Conservation (phyloP, 1,140 invertebrate species). For the Drosophila biarmipes region DNA sequence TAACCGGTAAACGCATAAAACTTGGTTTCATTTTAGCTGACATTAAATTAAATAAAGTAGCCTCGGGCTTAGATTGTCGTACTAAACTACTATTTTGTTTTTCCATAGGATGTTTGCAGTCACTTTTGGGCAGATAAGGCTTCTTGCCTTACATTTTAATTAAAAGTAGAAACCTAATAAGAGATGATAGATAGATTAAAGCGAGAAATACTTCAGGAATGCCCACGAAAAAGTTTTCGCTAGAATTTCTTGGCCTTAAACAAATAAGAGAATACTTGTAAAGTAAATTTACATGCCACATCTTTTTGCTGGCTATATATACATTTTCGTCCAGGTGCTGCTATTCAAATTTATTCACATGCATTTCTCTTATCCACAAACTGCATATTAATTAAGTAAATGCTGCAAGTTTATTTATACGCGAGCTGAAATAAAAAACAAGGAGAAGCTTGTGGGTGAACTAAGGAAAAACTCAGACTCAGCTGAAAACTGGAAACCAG, state of each 20-base stretch:
- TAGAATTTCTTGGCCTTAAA: slow-evolving; percentile 13
- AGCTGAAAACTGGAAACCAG: neutral
- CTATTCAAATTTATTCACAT: slow-evolving; percentile 31
- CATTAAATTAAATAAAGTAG: neutral
- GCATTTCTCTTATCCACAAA: slow-evolving; percentile 34
- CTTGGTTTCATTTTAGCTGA: neutral
- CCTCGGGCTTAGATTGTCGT: neutral
- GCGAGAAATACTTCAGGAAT: slow-evolving; percentile 10
- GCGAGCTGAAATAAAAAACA: neutral
- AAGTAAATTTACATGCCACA: slow-evolving; percentile 11
- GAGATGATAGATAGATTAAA: slow-evolving; percentile 11
- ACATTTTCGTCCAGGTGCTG: slow-evolving; percentile 5
- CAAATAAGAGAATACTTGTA: slow-evolving; percentile 6
- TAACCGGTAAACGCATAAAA: neutral
- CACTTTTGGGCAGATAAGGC: slow-evolving; percentile 3
- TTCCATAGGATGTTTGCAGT: slow-evolving; percentile 4
- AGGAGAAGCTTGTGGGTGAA: neutral
- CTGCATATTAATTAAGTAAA: slow-evolving; percentile 49
- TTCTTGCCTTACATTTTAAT: slow-evolving; percentile 11
- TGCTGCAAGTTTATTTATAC: slow-evolving; percentile 24
- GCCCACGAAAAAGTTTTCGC: slow-evolving; percentile 12
- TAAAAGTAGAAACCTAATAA: slow-evolving; percentile 17
- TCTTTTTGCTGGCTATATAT: neutral
- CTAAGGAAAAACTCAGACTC: slow-evolving; percentile 1
- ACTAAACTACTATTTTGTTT: neutral